These are phyloP conservation scores for Pachymerium ferrugineum DNA, from an alignment of 2,888 invertebrate species.

Conservation along the genomic window DNA sequence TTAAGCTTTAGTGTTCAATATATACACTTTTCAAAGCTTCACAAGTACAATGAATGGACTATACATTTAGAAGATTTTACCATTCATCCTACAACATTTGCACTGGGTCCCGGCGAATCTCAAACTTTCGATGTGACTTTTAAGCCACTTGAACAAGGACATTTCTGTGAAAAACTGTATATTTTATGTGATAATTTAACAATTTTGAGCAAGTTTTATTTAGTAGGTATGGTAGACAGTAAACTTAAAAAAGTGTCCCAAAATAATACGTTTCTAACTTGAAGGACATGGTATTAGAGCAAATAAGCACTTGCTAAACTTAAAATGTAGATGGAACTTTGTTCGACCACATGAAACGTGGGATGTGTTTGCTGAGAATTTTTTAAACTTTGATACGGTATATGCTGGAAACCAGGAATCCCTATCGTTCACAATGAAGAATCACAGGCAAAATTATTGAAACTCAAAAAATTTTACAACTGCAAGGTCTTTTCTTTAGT, in stretches of 20 bases:
- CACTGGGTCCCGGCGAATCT: background rate
- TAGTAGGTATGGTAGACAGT: background rate
- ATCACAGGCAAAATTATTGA: background rate
- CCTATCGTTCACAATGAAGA: background rate
- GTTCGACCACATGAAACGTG: background rate
- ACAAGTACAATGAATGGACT: background rate
- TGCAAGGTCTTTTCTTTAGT: background rate
- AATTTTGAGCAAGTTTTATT: background rate
- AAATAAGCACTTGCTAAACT: background rate
- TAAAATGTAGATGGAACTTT: background rate
- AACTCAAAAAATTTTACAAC: background rate
- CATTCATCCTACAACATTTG: background rate
- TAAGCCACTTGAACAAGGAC: background rate
- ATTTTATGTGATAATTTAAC: background rate
- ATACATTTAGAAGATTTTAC: background rate
- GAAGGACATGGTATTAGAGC: background rate
- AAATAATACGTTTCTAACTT: too few relatives aligned
- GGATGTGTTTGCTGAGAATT: background rate
- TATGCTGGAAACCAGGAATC: background rate
- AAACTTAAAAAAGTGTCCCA: too few relatives aligned
- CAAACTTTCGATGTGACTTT: background rate
- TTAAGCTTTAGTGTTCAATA: too few relatives aligned
- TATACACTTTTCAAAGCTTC: background rate
- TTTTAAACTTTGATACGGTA: background rate
- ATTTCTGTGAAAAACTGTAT: background rate